A percentile compares a stretch with the other conserved stretches of the same genome.
These are phyloP conservation scores for Enteromius mattozi DNA, from an alignment of 2,797 vertebrate genomes.

Conservation along the genomic window DNA sequence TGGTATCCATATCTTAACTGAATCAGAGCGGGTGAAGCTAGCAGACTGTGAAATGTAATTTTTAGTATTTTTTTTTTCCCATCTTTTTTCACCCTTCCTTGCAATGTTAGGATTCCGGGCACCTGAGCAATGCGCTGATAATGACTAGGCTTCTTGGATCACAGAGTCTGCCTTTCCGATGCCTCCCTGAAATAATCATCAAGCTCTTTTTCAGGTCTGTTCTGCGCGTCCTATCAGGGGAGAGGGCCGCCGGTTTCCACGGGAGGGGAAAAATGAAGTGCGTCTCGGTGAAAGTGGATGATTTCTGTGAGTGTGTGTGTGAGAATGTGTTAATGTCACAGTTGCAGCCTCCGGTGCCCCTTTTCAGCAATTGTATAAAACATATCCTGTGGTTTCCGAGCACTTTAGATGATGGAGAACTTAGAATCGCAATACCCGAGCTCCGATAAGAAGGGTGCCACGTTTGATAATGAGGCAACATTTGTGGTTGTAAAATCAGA, in stretches of 20 bases:
- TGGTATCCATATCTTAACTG: conserved; percentile 79
- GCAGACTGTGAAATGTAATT: conserved; percentile 77
- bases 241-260: conserved; percentile 35
- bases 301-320: conserved; percentile 15
- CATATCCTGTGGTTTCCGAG: neutral
- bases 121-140: conserved; percentile 74
- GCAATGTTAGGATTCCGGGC: conserved; percentile 67
- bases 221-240: conserved; percentile 40
- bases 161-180: conserved; percentile 68
- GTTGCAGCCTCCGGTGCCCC: conserved; percentile 14
- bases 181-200: conserved; percentile 56
- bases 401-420: neutral
- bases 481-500: conserved; percentile 26
- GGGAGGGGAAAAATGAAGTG: conserved; percentile 41
- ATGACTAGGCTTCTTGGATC: conserved; percentile 75
- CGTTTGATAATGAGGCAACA: conserved; percentile 26
- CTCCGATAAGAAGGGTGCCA: conserved; percentile 1
- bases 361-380: conserved; percentile 32
- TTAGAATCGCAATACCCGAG: neutral
- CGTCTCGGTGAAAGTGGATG: conserved; percentile 21
- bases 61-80: conserved; percentile 61
- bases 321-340: conserved; percentile 19
- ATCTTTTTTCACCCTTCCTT: conserved; percentile 19
- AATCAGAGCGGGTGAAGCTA: conserved; percentile 75
- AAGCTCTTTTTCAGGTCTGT: conserved; percentile 38